Percentiles rank a stretch among this genome's conserved stretches.
phyloP scores from a whole-genome alignment of 1,140 invertebrate species.

The Drosophila pallidifrons region DNA sequence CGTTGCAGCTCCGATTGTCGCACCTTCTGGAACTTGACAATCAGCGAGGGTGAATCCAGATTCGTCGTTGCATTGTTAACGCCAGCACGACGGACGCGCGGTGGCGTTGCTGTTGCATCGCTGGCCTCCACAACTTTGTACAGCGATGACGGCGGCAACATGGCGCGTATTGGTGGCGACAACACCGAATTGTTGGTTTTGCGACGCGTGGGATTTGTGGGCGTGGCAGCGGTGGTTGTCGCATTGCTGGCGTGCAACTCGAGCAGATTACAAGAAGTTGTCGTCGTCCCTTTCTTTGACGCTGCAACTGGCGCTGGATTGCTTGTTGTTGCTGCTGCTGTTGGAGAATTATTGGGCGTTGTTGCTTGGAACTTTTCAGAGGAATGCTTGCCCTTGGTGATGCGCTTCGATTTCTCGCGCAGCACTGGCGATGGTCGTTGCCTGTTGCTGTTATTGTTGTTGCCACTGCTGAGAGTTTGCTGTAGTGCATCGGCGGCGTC shows the following conservation, averaged over 20 bases:
- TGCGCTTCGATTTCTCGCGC: slow-evolving; percentile 76
- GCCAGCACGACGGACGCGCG: slow-evolving; percentile 42
- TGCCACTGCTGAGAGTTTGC: slow-evolving; percentile 29
- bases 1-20: slow-evolving; percentile 90
- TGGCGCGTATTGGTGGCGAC: slow-evolving; percentile 75
- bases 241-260: slow-evolving; percentile 44
- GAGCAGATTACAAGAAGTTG: slow-evolving; percentile 17
- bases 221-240: slow-evolving; percentile 40
- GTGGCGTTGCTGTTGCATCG: slow-evolving; percentile 49
- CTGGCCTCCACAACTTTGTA: slow-evolving; percentile 81
- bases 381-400: slow-evolving; percentile 78
- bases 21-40: slow-evolving; percentile 91
- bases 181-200: slow-evolving; percentile 62
- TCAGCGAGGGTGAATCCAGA: slow-evolving; percentile 86
- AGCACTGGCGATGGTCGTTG: slow-evolving; percentile 68
- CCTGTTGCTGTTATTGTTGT: slow-evolving; percentile 18
- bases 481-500: slow-evolving; percentile 14
- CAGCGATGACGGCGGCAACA: slow-evolving; percentile 74
- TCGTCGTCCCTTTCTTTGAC: slow-evolving; percentile 27
- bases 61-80: slow-evolving; percentile 19
- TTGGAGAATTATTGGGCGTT: slow-evolving; percentile 34
- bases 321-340: slow-evolving; percentile 12
- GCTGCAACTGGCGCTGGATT: slow-evolving; percentile 16
- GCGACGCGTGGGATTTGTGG: slow-evolving; percentile 45
- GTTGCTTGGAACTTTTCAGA: slow-evolving; percentile 74